A percentile compares a stretch with the other conserved stretches of the same genome.
These are phyloP conservation scores for Calonectris borealis DNA, from an alignment of 2,113 vertebrate species.

Conservation along the genomic window DNA sequence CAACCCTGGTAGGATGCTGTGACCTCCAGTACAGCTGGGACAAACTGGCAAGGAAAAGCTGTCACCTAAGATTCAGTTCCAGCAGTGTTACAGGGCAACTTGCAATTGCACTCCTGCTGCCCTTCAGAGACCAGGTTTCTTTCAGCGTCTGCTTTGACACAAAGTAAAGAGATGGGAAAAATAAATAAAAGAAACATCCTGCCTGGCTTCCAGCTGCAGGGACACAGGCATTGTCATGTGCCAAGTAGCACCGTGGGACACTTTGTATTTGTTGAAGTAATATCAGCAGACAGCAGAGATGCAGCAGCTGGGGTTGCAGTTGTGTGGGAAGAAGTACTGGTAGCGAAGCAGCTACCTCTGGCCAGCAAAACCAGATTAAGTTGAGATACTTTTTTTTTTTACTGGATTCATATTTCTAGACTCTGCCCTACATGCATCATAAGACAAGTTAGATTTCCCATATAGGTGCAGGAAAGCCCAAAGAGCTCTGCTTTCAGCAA, in stretches of 20 bases:
- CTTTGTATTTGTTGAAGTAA: background rate
- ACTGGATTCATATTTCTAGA: background rate
- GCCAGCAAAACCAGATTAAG: background rate
- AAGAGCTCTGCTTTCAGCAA: background rate
- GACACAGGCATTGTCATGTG: background rate
- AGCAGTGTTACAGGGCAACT: background rate
- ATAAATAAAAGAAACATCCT: background rate
- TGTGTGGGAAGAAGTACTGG: background rate
- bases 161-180: background rate
- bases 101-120: background rate
- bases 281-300: background rate
- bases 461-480: background rate
- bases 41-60: background rate
- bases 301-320: background rate
- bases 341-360: background rate
- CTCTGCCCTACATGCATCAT: background rate
- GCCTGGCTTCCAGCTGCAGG: background rate
- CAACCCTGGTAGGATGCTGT: background rate
- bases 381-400: background rate
- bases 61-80: background rate
- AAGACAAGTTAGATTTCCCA: background rate
- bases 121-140: background rate
- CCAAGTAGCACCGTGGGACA: accelerated
- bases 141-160: background rate
- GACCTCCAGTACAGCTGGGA: background rate